Evolutionary conservation across 2,113 vertebrate genomes (phyloP).

Genomic region (Dinomys branickii): DNA sequence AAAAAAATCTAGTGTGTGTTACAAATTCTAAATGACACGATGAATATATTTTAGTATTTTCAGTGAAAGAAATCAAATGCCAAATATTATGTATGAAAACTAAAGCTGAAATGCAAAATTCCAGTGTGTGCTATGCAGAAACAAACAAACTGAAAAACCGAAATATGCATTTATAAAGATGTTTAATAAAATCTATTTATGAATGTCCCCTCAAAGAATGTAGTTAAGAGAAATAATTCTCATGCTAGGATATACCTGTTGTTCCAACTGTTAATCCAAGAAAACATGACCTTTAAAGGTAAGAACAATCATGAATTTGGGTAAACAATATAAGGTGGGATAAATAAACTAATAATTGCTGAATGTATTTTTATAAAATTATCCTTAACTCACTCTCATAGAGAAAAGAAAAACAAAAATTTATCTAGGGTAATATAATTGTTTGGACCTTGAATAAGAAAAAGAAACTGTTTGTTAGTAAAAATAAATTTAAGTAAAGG

Average conservation of each 20-base stretch:
- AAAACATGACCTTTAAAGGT: conserved; percentile 65
- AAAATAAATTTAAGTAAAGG: neutral
- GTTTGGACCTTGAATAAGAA: conserved; percentile 9
- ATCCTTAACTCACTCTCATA: conserved; percentile 15
- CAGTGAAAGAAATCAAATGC: conserved; percentile 20
- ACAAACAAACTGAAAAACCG: conserved; percentile 39
- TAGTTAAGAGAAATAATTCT: conserved; percentile 11
- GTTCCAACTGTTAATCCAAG: neutral
- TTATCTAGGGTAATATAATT: conserved; percentile 59
- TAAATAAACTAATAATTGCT: conserved; percentile 21
- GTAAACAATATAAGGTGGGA: conserved; percentile 52
- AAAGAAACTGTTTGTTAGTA: conserved; percentile 12
- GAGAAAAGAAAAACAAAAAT: neutral
- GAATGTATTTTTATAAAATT: conserved; percentile 46
- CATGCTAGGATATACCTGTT: neutral
- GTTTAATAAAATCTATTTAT: conserved; percentile 57
- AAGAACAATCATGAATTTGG: conserved; percentile 44
- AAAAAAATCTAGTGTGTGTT: neutral
- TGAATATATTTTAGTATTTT: conserved; percentile 24
- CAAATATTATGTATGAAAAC: conserved; percentile 60
- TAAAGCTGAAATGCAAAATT: conserved; percentile 57
- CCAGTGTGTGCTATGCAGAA: neutral
- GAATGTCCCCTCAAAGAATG: conserved; percentile 26
- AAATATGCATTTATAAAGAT: neutral
- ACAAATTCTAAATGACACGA: conserved; percentile 50